Percentiles rank a stretch among this genome's conserved stretches.
Evolutionary conservation across 2,113 vertebrate species (phyloP).

Genomic region (Nannobrachium achirus): DNA sequence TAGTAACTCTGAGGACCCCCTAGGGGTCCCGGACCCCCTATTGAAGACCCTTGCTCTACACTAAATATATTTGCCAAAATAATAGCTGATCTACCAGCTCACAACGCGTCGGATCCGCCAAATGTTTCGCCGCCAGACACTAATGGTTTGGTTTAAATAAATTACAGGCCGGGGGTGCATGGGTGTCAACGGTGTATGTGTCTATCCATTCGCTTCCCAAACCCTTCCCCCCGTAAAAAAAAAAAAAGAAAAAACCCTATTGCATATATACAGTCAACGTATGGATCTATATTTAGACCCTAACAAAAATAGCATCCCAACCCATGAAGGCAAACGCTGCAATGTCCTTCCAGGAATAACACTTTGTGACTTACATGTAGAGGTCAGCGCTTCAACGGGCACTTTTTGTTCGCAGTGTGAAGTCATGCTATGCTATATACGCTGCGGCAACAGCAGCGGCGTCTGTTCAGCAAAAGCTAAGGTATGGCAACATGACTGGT

Average conservation of each 20-base stretch:
- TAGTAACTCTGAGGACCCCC: no score
- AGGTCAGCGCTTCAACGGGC: slow-evolving; percentile 20
- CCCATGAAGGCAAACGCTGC: not conserved
- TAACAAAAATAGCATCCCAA: not conserved
- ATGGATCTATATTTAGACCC: not conserved
- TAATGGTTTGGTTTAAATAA: not conserved
- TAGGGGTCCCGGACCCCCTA: no score
- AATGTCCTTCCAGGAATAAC: slow-evolving; percentile 8
- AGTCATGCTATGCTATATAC: not conserved
- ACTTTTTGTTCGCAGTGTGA: slow-evolving; percentile 2
- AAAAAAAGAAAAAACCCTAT: no score
- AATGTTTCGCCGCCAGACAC: not conserved
- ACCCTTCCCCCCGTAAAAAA: no score
- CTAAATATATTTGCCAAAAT: no score
- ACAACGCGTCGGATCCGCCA: not conserved
- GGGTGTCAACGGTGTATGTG: no score
- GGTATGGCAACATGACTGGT: no score
- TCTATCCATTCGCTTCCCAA: not conserved
- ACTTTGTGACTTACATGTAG: slow-evolving; percentile 6
- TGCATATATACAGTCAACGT: not conserved
- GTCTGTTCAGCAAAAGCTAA: no score
- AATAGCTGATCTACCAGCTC: no score
- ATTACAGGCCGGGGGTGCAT: no score
- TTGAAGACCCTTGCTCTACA: no score
- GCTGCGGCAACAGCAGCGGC: not conserved